These are phyloP conservation scores for Thereva unica DNA, from an alignment of 2,888 invertebrate species.

Conservation along the genomic window DNA sequence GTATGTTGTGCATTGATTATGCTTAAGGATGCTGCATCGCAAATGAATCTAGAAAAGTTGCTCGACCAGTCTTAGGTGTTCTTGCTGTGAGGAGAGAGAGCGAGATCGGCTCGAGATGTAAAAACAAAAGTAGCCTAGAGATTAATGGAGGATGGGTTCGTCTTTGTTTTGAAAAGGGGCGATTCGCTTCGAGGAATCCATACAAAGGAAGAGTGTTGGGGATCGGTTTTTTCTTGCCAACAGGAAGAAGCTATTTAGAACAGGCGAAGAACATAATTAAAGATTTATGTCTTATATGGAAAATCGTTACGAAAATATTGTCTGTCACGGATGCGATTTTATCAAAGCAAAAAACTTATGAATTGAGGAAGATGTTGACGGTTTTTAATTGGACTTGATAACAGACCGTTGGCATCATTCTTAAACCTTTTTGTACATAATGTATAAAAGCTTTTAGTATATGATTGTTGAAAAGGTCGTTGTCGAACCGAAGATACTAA, in stretches of 20 bases:
- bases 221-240: slow-evolving; percentile 3
- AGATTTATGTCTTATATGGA: slow-evolving; percentile 1
- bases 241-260: slow-evolving; percentile 19
- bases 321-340: too few relatives aligned
- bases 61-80: neutral
- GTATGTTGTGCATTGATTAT: neutral
- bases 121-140: slow-evolving; percentile 5
- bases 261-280: slow-evolving; percentile 1
- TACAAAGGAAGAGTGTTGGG: slow-evolving; percentile 26
- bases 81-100: neutral
- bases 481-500: too few relatives aligned
- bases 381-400: too few relatives aligned
- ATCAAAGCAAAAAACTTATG: too few relatives aligned
- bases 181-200: slow-evolving; percentile 28
- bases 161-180: slow-evolving; percentile 27
- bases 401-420: too few relatives aligned
- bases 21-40: slow-evolving; percentile 14
- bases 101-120: neutral
- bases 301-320: too few relatives aligned
- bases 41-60: too few relatives aligned
- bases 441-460: too few relatives aligned
- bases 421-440: too few relatives aligned
- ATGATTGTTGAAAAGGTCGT: too few relatives aligned
- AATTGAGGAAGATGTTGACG: too few relatives aligned
- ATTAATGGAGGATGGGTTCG: slow-evolving; percentile 10